Conservation (phyloP, 1,140 invertebrate species). For the Drosophila ananassae region DNA sequence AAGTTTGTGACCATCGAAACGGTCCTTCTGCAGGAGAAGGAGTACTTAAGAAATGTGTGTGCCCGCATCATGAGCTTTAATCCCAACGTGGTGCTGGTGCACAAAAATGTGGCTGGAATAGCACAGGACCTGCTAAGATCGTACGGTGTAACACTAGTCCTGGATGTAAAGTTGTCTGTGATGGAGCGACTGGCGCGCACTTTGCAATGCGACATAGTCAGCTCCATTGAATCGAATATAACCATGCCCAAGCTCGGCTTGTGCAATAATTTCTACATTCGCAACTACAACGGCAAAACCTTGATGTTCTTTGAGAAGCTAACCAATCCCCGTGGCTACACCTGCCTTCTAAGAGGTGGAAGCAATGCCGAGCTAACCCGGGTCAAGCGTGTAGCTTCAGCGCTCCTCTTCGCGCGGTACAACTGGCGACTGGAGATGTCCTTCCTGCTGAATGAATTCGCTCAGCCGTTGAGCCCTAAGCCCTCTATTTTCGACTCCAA, state of each 20-base stretch:
- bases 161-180: conserved; percentile 94
- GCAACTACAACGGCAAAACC: conserved; percentile 90
- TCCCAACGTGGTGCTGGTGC: conserved; percentile 95
- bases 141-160: conserved; percentile 92
- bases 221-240: conserved; percentile 95
- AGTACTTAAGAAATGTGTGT: conserved; percentile 95
- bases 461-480: conserved; percentile 83
- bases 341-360: conserved; percentile 93
- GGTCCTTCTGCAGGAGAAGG: conserved; percentile 95
- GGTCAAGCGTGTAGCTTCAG: conserved; percentile 92
- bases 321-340: conserved; percentile 92
- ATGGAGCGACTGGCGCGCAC: conserved; percentile 93
- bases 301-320: conserved; percentile 98
- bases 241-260: conserved; percentile 92
- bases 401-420: conserved; percentile 93
- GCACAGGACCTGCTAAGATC: conserved; percentile 94
- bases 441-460: conserved; percentile 90
- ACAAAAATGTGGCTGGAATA: conserved; percentile 94
- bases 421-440: conserved; percentile 96
- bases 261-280: conserved; percentile 94
- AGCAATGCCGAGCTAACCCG: conserved; percentile 90
- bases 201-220: conserved; percentile 93
- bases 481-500: conserved; percentile 80
- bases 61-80: conserved; percentile 93
- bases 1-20: conserved; percentile 96